A percentile compares a stretch with the other conserved stretches of the same genome.
Evolutionary conservation across 2,888 invertebrate species (phyloP).

Genomic region (Papilio protenor): DNA sequence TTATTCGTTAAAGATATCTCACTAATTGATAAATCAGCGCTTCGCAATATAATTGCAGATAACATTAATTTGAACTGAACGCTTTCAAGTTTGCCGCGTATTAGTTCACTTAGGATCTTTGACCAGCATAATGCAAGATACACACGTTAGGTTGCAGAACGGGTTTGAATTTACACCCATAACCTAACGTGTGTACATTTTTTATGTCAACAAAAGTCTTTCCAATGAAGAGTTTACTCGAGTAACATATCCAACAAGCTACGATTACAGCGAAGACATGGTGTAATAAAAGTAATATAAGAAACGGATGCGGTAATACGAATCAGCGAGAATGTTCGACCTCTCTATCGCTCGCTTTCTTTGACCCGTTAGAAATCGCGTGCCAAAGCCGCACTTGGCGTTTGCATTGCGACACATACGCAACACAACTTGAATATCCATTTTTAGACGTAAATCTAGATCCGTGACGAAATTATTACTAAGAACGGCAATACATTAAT

Average conservation of each 20-base stretch:
- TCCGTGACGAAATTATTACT: slow-evolving; percentile 35
- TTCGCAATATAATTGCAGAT: slow-evolving; percentile 4
- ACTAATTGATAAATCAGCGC: background rate
- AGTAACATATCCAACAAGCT: background rate
- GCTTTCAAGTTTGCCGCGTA: slow-evolving; percentile 13
- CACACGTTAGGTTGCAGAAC: background rate
- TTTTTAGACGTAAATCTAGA: slow-evolving; percentile 40
- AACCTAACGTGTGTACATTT: background rate
- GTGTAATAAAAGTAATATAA: slow-evolving; percentile 30
- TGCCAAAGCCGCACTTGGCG: slow-evolving; percentile 58
- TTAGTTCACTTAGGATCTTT: background rate
- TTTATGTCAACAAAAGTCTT: background rate
- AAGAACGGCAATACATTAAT: background rate
- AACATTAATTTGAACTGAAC: background rate
- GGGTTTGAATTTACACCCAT: background rate
- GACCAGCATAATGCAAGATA: background rate
- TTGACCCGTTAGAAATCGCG: slow-evolving; percentile 73
- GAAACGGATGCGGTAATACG: slow-evolving; percentile 57
- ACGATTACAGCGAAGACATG: background rate
- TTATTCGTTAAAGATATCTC: background rate
- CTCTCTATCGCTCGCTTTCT: slow-evolving; percentile 68
- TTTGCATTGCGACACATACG: slow-evolving; percentile 54
- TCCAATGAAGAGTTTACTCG: slow-evolving; percentile 2
- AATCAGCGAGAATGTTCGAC: slow-evolving; percentile 59
- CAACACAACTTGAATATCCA: slow-evolving; percentile 36